Percentiles rank a stretch among this genome's conserved stretches.
Evolutionary conservation across 2,113 vertebrate genomes (phyloP).

Genomic region (Burhinus oedicnemus): DNA sequence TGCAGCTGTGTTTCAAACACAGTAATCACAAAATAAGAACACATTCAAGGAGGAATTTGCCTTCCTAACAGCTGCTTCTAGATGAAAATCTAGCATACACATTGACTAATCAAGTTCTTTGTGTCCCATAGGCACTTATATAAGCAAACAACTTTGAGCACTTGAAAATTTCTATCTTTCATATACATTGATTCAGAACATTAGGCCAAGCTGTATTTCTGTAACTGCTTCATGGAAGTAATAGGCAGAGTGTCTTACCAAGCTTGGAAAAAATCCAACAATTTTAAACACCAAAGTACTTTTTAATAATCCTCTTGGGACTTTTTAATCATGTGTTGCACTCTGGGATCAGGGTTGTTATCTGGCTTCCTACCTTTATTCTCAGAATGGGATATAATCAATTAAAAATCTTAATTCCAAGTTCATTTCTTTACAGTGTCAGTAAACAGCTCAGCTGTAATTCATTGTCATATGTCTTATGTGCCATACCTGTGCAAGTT

Average conservation of each 20-base stretch:
- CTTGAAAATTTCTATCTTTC: conserved; percentile 57
- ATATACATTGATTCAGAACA: conserved; percentile 26
- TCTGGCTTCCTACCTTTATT: not conserved
- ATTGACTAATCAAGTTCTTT: conserved; percentile 13
- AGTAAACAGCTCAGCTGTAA: conserved; percentile 5
- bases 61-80: conserved; percentile 1
- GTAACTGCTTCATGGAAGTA: conserved; percentile 21
- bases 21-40: conserved; percentile 18
- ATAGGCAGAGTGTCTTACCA: conserved; percentile 21
- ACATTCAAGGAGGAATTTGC: conserved; percentile 28
- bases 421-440: not conserved
- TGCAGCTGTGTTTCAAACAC: not conserved
- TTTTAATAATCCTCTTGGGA: conserved; percentile 46
- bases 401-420: conserved; percentile 16
- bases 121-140: not conserved
- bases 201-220: conserved; percentile 44
- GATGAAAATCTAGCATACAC: conserved; percentile 31
- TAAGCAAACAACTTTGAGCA: conserved; percentile 46
- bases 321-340: conserved; percentile 34
- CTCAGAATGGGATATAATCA: conserved; percentile 9
- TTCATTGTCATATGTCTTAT: not conserved
- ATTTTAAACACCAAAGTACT: conserved; percentile 51
- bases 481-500: not conserved
- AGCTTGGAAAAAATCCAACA: conserved; percentile 59
- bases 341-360: conserved; percentile 29